These are phyloP conservation scores for Noctua fimbriata DNA, from an alignment of 2,888 invertebrate species.

Conservation along the genomic window DNA sequence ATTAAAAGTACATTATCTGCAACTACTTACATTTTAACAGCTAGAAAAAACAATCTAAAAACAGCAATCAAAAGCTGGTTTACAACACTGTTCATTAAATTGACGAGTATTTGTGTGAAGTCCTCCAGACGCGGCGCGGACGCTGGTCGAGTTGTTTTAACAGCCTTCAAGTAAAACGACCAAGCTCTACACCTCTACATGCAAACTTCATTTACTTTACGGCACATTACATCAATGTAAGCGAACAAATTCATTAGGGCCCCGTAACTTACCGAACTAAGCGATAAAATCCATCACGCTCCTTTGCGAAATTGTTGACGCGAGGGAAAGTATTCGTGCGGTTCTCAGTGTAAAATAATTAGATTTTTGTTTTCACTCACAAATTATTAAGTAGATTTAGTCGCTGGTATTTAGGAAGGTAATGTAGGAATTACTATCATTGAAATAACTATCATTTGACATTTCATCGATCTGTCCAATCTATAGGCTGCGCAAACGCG, in stretches of 20 bases:
- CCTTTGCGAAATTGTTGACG: conserved; percentile 49
- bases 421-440: not conserved
- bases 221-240: conserved; percentile 66
- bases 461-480: not conserved
- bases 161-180: conserved; percentile 72
- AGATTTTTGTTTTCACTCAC: not conserved
- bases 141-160: conserved; percentile 74
- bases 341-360: conserved; percentile 32
- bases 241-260: conserved; percentile 59
- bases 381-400: not conserved
- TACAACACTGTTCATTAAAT: conserved; percentile 74
- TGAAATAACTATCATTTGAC: not conserved
- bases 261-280: conserved; percentile 47
- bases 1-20: conserved; percentile 34
- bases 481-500: conserved; percentile 30
- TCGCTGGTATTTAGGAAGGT: not conserved
- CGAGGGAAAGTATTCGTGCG: conserved; percentile 14
- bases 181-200: conserved; percentile 61
- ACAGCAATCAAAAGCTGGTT: conserved; percentile 61
- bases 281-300: conserved; percentile 57
- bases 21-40: conserved; percentile 25
- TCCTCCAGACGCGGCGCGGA: conserved; percentile 24
- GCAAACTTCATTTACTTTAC: conserved; percentile 74
- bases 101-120: conserved; percentile 70
- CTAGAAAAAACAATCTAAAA: conserved; percentile 54